phyloP scores from a whole-genome alignment of 2,888 invertebrate species.

The Zele albiditarsus region DNA sequence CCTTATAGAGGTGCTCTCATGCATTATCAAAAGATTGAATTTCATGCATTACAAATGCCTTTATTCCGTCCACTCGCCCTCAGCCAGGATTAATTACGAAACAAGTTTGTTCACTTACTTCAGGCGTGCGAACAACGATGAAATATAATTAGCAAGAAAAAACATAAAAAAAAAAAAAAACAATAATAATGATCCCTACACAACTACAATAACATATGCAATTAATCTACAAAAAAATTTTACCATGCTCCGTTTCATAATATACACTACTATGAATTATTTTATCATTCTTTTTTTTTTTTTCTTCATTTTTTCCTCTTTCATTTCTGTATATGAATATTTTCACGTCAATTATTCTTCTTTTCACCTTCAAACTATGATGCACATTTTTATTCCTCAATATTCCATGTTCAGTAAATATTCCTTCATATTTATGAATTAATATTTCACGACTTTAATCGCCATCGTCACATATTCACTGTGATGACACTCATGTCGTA shows the following conservation, averaged over 20 bases:
- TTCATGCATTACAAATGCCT: not conserved
- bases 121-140: not conserved
- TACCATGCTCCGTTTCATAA: no score
- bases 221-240: no score
- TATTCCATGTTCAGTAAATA: not conserved
- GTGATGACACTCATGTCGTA: conserved; percentile 2
- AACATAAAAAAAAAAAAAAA: not conserved
- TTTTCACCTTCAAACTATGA: not conserved
- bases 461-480: not conserved
- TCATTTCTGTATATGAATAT: not conserved
- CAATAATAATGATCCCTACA: not conserved
- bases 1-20: not conserved
- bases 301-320: no score
- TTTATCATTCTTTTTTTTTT: not conserved
- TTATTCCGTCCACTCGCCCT: not conserved
- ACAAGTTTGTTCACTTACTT: not conserved
- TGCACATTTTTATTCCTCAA: conserved; percentile 2
- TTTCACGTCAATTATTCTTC: not conserved
- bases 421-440: not conserved
- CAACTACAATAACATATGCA: no score
- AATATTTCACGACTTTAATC: conserved; percentile 7
- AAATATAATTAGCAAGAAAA: not conserved
- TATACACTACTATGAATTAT: no score
- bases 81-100: conserved; percentile 11
- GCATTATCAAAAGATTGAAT: conserved; percentile 6